phyloP scores from a whole-genome alignment of 2,113 vertebrate genomes.

The Python bivittatus region DNA sequence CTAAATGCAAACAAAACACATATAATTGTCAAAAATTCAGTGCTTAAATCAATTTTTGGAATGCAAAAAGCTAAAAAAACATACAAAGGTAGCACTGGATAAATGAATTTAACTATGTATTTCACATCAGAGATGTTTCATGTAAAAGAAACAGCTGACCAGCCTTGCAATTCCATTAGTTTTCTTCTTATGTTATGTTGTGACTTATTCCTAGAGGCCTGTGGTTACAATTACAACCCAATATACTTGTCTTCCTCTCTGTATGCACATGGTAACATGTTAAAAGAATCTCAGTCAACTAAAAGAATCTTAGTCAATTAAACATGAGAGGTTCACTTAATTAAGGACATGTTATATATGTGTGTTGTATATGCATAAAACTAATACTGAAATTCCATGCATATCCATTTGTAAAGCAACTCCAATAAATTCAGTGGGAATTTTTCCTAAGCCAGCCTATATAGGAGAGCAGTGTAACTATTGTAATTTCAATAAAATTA shows the following conservation, averaged over 20 bases:
- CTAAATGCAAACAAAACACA: constrained; percentile 74
- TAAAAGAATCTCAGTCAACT: not conserved
- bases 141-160: not conserved
- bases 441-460: not conserved
- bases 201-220: not conserved
- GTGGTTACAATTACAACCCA: too few species aligned
- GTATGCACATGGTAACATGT: not conserved
- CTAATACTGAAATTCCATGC: not conserved
- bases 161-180: not conserved
- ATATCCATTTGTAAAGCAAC: not conserved
- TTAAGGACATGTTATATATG: not conserved
- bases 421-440: not conserved
- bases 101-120: not conserved
- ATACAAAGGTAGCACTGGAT: not conserved
- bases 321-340: not conserved
- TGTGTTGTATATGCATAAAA: not conserved
- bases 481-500: not conserved
- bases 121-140: not conserved
- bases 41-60: not conserved
- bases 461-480: not conserved
- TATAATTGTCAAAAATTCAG: constrained; percentile 39
- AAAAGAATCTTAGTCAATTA: not conserved
- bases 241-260: not conserved
- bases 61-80: not conserved
- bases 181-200: not conserved